phyloP scores from a whole-genome alignment of 2,113 vertebrate species.

The Thomomys bottae region DNA sequence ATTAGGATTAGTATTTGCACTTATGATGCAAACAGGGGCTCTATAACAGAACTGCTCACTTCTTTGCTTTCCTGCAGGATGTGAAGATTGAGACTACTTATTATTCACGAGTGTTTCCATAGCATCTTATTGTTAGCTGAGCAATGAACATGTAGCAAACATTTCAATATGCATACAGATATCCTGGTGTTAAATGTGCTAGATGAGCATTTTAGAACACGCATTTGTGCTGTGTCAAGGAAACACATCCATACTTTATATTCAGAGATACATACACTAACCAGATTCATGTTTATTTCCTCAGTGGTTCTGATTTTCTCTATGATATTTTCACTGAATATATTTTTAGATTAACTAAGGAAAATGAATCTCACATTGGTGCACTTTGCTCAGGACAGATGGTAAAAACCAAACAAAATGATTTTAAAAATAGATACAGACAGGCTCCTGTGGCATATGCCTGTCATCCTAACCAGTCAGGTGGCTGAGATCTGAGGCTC shows the following conservation, averaged over 20 bases:
- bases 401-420: neutral
- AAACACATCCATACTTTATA: neutral
- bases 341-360: neutral
- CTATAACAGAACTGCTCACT: neutral
- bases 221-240: neutral
- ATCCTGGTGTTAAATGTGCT: neutral
- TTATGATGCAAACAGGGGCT: neutral
- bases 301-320: neutral
- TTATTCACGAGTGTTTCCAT: neutral
- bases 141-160: neutral
- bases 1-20: neutral
- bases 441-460: no score
- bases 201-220: neutral
- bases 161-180: neutral
- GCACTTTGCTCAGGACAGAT: neutral
- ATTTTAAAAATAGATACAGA: constrained; percentile 28
- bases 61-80: neutral
- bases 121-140: neutral
- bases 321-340: constrained; percentile 4
- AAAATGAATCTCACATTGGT: constrained; percentile 15
- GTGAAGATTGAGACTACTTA: neutral
- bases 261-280: neutral
- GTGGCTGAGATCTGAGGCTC: no score
- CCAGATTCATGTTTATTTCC: neutral
- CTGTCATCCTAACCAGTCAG: no score